Evolutionary conservation across 1,140 invertebrate genomes (phyloP).

Genomic region (Cherax quadricarinatus): DNA sequence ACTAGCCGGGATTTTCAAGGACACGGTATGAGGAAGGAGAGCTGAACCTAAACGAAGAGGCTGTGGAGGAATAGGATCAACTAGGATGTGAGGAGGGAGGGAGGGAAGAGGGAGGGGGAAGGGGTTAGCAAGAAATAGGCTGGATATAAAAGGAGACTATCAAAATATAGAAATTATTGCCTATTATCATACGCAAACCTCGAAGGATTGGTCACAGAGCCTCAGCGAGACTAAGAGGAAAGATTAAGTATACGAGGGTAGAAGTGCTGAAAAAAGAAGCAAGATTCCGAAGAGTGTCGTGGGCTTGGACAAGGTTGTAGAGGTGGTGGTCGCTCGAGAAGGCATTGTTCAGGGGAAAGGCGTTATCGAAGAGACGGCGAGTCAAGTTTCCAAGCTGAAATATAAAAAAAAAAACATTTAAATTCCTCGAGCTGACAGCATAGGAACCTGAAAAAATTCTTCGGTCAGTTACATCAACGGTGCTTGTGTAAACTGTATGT

Average conservation of each 20-base stretch:
- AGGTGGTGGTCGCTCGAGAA: constrained; percentile 33
- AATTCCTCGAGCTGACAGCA: background rate
- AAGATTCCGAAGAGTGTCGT: background rate
- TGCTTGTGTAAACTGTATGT: too few species aligned
- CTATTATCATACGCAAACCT: background rate
- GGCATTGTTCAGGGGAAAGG: constrained; percentile 40
- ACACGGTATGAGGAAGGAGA: background rate
- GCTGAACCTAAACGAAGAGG: background rate
- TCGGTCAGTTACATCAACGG: too few species aligned
- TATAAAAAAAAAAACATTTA: background rate
- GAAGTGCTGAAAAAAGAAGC: background rate
- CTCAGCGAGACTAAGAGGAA: background rate
- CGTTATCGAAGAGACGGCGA: constrained; percentile 50
- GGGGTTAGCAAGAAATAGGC: background rate
- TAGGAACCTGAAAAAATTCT: too few species aligned
- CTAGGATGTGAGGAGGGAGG: background rate
- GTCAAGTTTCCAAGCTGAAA: constrained; percentile 39
- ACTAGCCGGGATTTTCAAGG: background rate
- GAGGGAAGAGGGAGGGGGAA: background rate
- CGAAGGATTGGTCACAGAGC: background rate
- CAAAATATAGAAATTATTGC: constrained; percentile 22
- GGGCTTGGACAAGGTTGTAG: background rate
- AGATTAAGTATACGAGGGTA: background rate
- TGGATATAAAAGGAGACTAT: background rate
- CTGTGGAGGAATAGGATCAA: background rate